Conservation (phyloP, 2,113 vertebrate species). For the Triplophysa siluroides region DNA sequence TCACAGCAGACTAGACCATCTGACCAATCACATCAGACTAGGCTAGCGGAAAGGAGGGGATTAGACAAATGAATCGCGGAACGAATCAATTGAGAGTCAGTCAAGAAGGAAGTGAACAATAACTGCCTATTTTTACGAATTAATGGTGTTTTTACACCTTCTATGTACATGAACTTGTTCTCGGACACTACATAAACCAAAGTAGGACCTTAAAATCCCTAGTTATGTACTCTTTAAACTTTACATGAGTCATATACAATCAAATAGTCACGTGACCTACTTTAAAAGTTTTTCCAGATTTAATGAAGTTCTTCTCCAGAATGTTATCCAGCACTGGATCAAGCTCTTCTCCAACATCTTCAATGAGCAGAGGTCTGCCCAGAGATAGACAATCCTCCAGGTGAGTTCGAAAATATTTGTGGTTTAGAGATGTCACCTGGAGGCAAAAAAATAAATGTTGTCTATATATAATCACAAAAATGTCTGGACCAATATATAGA, state of each 20-base stretch:
- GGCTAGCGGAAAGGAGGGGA: too few relatives aligned
- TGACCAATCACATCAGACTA: too few relatives aligned
- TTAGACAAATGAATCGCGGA: too few relatives aligned
- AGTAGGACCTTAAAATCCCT: too few relatives aligned
- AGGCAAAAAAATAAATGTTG: slow-evolving; percentile 1
- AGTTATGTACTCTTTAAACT: not conserved
- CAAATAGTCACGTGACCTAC: slow-evolving; percentile 61
- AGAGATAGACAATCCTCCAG: slow-evolving; percentile 80
- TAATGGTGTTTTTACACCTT: too few relatives aligned
- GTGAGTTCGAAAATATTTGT: slow-evolving; percentile 82
- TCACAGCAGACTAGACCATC: too few relatives aligned
- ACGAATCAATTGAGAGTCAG: too few relatives aligned
- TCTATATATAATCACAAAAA: not conserved
- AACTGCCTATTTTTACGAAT: too few relatives aligned
- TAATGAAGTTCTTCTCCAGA: slow-evolving; percentile 87
- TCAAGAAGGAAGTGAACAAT: too few relatives aligned
- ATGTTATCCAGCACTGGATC: slow-evolving; percentile 84
- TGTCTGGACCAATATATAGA: not conserved
- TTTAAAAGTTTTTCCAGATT: slow-evolving; percentile 79
- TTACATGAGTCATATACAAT: not conserved
- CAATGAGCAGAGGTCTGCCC: slow-evolving; percentile 80
- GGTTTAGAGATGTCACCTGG: slow-evolving; percentile 81
- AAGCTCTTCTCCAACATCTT: slow-evolving; percentile 84
- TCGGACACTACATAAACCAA: too few relatives aligned
- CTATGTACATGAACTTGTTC: too few relatives aligned